Conservation (phyloP, 2,113 vertebrate species). For the Rhagologus leucostigma region DNA sequence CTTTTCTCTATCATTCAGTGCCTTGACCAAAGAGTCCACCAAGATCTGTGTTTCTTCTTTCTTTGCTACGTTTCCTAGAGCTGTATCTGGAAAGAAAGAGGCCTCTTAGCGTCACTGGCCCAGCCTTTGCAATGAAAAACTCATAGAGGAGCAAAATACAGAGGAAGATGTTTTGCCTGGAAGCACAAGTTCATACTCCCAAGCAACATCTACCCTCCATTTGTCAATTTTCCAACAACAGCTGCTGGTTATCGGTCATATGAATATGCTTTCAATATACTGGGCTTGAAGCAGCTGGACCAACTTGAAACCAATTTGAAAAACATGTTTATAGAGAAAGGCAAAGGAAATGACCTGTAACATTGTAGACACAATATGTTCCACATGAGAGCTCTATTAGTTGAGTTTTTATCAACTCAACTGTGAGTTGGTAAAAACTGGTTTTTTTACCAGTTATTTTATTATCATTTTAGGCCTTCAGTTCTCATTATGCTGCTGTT, state of each 20-base stretch:
- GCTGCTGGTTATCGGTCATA: conserved; percentile 55
- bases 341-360: conserved; percentile 57
- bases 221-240: conserved; percentile 47
- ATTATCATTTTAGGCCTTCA: not conserved
- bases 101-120: not conserved
- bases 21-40: not conserved
- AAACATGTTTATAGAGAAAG: conserved; percentile 51
- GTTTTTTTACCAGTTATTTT: not conserved
- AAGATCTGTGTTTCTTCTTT: not conserved
- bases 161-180: not conserved
- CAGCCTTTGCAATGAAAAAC: not conserved
- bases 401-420: not conserved
- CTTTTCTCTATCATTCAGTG: not conserved
- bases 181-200: not conserved
- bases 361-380: not conserved
- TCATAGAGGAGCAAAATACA: not conserved
- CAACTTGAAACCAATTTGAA: conserved; percentile 57
- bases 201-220: not conserved
- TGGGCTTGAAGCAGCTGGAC: conserved; percentile 44
- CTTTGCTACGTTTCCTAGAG: not conserved
- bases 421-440: no score
- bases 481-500: not conserved
- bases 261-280: conserved; percentile 29
- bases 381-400: not conserved
- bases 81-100: not conserved